These are phyloP conservation scores for Masticophis lateralis DNA, from an alignment of 2,797 vertebrate genomes.

Conservation along the genomic window DNA sequence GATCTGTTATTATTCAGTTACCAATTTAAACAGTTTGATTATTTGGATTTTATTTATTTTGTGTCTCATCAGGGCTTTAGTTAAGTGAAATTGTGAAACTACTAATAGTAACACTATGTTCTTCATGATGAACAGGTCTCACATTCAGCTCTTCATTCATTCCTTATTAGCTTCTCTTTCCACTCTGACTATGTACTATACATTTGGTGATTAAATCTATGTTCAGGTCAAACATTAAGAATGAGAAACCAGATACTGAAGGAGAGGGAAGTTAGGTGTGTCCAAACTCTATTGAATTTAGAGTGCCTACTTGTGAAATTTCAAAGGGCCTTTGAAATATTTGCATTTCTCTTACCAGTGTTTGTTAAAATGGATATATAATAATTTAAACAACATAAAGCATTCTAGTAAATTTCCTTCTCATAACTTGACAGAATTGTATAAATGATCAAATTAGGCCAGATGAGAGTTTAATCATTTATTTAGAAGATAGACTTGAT, in stretches of 20 bases:
- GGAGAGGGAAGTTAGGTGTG: neutral
- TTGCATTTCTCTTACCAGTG: neutral
- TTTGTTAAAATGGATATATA: neutral
- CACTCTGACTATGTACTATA: neutral
- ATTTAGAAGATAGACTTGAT: neutral
- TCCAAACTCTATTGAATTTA: neutral
- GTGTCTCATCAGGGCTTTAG: slow-evolving; percentile 34
- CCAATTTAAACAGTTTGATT: slow-evolving; percentile 48
- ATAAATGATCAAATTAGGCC: neutral
- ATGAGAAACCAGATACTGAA: slow-evolving; percentile 6
- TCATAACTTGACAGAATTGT: neutral
- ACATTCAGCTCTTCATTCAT: slow-evolving; percentile 24
- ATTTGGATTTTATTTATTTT: slow-evolving; percentile 43
- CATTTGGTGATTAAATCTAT: slow-evolving; percentile 42
- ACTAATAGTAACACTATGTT: slow-evolving; percentile 38
- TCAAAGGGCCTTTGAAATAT: neutral
- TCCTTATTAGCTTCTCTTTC: slow-evolving; percentile 26
- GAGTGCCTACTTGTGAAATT: neutral
- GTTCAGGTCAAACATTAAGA: slow-evolving; percentile 29
- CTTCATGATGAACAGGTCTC: slow-evolving; percentile 38
- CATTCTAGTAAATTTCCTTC: neutral
- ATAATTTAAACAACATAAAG: neutral
- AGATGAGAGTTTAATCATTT: neutral
- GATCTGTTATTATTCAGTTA: slow-evolving; percentile 45
- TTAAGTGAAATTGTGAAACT: slow-evolving; percentile 42